A percentile compares a stretch with the other conserved stretches of the same genome.
These are phyloP conservation scores for Allygus modestus DNA, from an alignment of 2,888 invertebrate genomes.

Conservation along the genomic window DNA sequence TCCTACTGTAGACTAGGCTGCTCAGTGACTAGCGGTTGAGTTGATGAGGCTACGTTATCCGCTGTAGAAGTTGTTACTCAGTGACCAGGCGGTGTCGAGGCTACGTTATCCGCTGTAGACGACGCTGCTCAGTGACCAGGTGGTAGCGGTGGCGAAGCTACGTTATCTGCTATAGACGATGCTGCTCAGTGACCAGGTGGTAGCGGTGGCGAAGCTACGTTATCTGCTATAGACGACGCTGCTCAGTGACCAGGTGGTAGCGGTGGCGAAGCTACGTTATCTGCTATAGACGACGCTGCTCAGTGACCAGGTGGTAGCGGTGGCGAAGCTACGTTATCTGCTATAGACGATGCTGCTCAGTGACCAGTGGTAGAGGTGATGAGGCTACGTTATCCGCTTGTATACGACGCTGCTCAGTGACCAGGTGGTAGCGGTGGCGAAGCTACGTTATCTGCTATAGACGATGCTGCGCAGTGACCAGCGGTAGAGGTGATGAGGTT, in stretches of 20 bases:
- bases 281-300: no score
- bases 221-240: not conserved
- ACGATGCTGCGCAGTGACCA: not conserved
- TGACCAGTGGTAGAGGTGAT: not conserved
- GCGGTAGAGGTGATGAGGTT: no score
- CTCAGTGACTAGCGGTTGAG: no score
- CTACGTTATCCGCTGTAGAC: not conserved
- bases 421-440: constrained; percentile 2
- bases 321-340: no score
- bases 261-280: no score
- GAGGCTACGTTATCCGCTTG: not conserved
- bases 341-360: not conserved
- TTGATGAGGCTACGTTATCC: no score
- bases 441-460: not conserved
- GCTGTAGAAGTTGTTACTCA: not conserved
- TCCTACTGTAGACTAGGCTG: no score
- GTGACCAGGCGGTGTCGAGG: not conserved
- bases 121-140: not conserved
- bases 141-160: no score
- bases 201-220: no score
- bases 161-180: not conserved
- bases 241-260: no score
- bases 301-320: no score
- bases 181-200: not conserved
- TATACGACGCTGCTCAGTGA: not conserved